Conservation (phyloP, 2,113 vertebrate species). For the Anolis carolinensis region DNA sequence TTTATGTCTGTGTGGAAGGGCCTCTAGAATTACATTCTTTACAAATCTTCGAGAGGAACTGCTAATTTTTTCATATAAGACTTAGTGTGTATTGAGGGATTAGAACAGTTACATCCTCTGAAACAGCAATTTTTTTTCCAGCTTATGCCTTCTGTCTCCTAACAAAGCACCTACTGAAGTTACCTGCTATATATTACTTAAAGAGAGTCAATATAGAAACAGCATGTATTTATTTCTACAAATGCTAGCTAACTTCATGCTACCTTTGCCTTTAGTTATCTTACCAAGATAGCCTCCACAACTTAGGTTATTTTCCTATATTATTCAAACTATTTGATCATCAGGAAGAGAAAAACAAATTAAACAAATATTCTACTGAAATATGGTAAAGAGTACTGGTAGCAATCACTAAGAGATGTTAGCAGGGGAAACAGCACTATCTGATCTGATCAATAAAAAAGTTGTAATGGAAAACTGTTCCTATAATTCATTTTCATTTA, state of each 20-base stretch:
- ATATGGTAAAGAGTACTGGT: background rate
- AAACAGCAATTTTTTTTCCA: background rate
- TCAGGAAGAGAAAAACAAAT: background rate
- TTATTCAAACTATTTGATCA: background rate
- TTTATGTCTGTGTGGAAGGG: too few species aligned
- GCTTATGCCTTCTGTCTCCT: background rate
- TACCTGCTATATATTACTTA: background rate
- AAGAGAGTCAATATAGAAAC: background rate
- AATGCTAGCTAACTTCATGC: too few species aligned
- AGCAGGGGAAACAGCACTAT: background rate
- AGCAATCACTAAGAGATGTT: background rate
- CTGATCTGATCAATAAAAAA: background rate
- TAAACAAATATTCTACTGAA: background rate
- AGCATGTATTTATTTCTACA: background rate
- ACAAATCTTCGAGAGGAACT: too few species aligned
- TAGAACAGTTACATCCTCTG: too few species aligned
- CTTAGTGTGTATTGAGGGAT: too few species aligned
- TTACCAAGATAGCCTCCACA: background rate
- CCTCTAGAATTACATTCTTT: too few species aligned
- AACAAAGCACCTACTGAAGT: background rate
- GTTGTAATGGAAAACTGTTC: background rate
- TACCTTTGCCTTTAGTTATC: background rate
- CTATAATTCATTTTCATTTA: background rate
- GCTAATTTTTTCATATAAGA: too few species aligned
- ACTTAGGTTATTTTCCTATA: background rate